A percentile compares a stretch with the other conserved stretches of the same genome.
These are phyloP conservation scores for Acanthococcus lagerstroemiae DNA, from an alignment of 2,888 invertebrate genomes.

Conservation along the genomic window DNA sequence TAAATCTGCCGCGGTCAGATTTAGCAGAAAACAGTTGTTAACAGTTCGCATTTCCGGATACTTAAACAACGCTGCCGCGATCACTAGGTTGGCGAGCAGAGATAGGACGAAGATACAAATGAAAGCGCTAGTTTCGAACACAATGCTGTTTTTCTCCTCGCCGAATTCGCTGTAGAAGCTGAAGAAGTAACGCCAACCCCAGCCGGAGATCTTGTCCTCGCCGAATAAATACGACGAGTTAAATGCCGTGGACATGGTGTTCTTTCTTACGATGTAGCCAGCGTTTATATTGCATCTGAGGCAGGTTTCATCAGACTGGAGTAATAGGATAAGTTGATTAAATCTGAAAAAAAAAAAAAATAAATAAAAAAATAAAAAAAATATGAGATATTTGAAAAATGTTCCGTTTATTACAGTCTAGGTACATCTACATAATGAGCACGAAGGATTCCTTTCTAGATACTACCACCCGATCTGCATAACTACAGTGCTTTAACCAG, in stretches of 20 bases:
- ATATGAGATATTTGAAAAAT: neutral
- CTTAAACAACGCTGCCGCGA: conserved; percentile 46
- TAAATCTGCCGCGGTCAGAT: conserved; percentile 56
- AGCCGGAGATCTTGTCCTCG: conserved; percentile 45
- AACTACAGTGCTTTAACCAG: no score
- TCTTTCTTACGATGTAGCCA: no score
- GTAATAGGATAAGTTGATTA: no score
- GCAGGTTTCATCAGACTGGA: no score
- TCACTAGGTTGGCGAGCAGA: conserved; percentile 47
- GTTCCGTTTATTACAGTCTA: neutral
- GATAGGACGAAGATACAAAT: conserved; percentile 45
- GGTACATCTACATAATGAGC: neutral
- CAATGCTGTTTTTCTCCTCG: conserved; percentile 41
- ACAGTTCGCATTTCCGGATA: conserved; percentile 49
- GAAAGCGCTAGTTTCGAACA: conserved; percentile 43
- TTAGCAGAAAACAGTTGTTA: conserved; percentile 49
- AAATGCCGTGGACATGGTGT: conserved; percentile 14
- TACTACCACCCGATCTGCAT: no score
- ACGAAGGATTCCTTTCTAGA: no score
- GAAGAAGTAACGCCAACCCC: conserved; percentile 49
- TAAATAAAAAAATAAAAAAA: neutral
- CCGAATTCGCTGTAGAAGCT: conserved; percentile 49
- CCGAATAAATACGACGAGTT: conserved; percentile 48
- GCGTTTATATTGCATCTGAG: no score
- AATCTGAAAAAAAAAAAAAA: no score